Percentiles rank a stretch among this genome's conserved stretches.
These are phyloP conservation scores for Drosophila mauritiana DNA, from an alignment of 1,140 invertebrate genomes.

Conservation along the genomic window DNA sequence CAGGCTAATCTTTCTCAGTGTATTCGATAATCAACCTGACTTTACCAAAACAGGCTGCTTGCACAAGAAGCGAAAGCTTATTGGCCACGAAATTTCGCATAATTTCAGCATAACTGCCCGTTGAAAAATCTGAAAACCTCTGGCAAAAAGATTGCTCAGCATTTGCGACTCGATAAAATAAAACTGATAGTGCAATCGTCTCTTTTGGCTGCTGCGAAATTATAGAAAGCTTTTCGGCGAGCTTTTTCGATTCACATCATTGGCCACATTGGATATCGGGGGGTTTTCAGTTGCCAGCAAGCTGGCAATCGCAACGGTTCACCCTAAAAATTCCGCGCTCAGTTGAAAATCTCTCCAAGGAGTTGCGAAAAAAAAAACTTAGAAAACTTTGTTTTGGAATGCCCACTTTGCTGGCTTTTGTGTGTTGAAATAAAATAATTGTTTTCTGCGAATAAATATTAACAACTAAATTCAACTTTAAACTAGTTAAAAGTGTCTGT, in stretches of 20 bases:
- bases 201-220: conserved; percentile 26
- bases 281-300: conserved; percentile 58
- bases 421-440: background rate
- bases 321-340: conserved; percentile 15
- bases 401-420: background rate
- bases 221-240: conserved; percentile 39
- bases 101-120: conserved; percentile 51
- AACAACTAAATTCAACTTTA: background rate
- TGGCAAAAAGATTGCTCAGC: conserved; percentile 17
- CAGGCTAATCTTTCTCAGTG: background rate
- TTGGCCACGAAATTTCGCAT: conserved; percentile 65
- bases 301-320: conserved; percentile 63
- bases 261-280: conserved; percentile 25
- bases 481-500: too few species aligned
- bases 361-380: conserved; percentile 12
- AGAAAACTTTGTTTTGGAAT: conserved; percentile 12
- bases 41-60: conserved; percentile 44
- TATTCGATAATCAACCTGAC: conserved; percentile 28
- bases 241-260: conserved; percentile 47
- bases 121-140: conserved; percentile 14
- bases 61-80: conserved; percentile 62
- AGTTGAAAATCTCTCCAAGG: conserved; percentile 26
- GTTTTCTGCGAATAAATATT: background rate
- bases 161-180: conserved; percentile 18
- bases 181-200: conserved; percentile 34